These are phyloP conservation scores for Acipenser transmontanus DNA, from an alignment of 2,797 vertebrate genomes.

Conservation along the genomic window DNA sequence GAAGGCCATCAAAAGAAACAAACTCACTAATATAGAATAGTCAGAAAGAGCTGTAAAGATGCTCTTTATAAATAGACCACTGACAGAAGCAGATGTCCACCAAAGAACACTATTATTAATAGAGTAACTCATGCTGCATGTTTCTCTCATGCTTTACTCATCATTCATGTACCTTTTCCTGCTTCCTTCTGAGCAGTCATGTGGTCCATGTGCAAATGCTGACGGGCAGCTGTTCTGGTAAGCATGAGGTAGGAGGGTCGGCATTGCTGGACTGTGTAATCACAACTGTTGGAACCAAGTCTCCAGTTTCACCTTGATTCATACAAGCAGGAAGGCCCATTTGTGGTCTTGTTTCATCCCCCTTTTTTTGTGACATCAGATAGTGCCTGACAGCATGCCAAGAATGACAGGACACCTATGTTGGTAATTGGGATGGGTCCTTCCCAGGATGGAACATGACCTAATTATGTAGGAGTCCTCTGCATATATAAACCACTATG, in stretches of 20 bases:
- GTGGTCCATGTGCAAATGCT: conserved; percentile 30
- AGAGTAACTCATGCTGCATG: conserved; percentile 8
- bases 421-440: conserved; percentile 42
- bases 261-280: conserved; percentile 63
- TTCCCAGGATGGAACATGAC: conserved; percentile 75
- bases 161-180: conserved; percentile 26
- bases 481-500: conserved; percentile 56
- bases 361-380: conserved; percentile 48
- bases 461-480: conserved; percentile 48
- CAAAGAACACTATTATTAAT: conserved; percentile 15
- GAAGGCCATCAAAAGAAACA: conserved; percentile 21
- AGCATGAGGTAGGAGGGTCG: conserved; percentile 54
- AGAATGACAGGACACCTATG: conserved; percentile 58
- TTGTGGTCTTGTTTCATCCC: no score
- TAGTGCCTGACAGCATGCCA: conserved; percentile 50
- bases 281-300: conserved; percentile 50
- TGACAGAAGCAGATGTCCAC: conserved; percentile 1
- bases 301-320: conserved; percentile 62
- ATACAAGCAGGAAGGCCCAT: conserved; percentile 31
- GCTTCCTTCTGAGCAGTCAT: conserved; percentile 6
- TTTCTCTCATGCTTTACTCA: background rate
- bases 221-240: conserved; percentile 66
- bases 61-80: background rate
- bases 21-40: conserved; percentile 21
- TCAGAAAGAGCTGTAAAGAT: conserved; percentile 4